Evolutionary conservation across 2,797 vertebrate species (phyloP), one percentile per base, ranked within the genome.

Genomic region (Silurus lanzhouensis): DNA sequence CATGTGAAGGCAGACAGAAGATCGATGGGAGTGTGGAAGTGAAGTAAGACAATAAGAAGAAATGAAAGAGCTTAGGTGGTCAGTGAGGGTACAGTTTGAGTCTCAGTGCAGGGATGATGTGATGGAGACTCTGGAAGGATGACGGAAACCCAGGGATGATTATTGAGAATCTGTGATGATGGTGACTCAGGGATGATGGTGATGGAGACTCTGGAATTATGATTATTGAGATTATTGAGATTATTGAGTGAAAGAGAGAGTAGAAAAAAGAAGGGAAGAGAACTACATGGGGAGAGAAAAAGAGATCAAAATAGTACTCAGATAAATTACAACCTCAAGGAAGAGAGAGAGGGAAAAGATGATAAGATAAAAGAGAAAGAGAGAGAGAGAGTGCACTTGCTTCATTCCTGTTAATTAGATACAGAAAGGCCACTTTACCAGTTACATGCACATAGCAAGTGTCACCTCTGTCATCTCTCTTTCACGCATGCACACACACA

Each of bases 361-460:
- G 31, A 31, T 31, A 1, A 31, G 31, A 31, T 27, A 27, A 31
- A 31, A 31, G 4, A 38, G 38, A 38, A 2, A 38, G 38, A 38
- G 57, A 86, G 31, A 27, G 63, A 72, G 17, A 44, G 31, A 81
- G 58, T 55, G 22, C n/a, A 58, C 48, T 27, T 66, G 48, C 67
- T 71, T 84, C 70, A 81, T 58, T n/a, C 52, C n/a, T 78, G 71
- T 82, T 85, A 87, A 88, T 79, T 83, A 79, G 67, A 46, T 44
- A 52, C 27, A 79, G 31, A 88, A 76, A 82, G n/a, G 27, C 64
- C 84, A 60, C 14, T 71, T 86, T 70, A 70, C 85, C 81, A 71
- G 31, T 83, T 74, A 14, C 80, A 83, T 79, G 44, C 31, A 81
- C 64, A 84, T 55, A 85, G 70, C 70, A 82, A 80, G 44, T 64